Percentiles rank a stretch among this genome's conserved stretches.
These are phyloP conservation scores for Cygnus olor DNA, from an alignment of 2,797 vertebrate species.

Conservation along the genomic window DNA sequence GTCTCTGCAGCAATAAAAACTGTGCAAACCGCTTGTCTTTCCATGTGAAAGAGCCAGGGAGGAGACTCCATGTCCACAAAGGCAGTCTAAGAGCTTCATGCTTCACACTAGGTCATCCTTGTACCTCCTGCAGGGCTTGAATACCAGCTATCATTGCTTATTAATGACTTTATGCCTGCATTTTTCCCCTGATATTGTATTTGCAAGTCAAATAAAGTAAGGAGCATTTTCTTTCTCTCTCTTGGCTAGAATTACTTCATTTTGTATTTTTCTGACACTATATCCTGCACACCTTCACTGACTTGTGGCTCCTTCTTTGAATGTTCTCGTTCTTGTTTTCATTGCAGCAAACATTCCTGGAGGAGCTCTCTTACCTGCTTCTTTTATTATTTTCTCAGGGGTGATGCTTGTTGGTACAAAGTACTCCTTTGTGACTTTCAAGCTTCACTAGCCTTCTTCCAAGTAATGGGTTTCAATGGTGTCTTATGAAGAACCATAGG, in stretches of 20 bases:
- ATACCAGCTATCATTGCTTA: slow-evolving; percentile 7
- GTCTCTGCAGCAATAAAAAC: neutral
- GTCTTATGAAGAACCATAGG: neutral
- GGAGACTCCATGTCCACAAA: neutral
- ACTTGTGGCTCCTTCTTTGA: neutral
- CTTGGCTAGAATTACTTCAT: neutral
- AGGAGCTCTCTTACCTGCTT: neutral
- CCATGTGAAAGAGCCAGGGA: neutral
- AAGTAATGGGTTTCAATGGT: neutral
- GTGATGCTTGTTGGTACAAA: neutral
- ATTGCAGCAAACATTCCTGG: neutral
- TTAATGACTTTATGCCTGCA: slow-evolving; percentile 22
- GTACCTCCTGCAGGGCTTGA: neutral
- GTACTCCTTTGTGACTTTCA: neutral
- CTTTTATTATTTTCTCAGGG: neutral
- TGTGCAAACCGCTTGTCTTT: neutral
- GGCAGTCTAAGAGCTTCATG: neutral
- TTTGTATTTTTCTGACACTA: neutral
- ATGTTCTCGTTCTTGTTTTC: neutral
- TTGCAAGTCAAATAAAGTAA: slow-evolving; percentile 18
- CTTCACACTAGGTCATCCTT: neutral
- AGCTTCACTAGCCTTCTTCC: neutral
- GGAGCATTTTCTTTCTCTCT: neutral
- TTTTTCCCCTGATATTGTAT: neutral
- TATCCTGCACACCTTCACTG: neutral